Conservation (phyloP, 2,113 vertebrate genomes). For the Dissostichus mawsoni region DNA sequence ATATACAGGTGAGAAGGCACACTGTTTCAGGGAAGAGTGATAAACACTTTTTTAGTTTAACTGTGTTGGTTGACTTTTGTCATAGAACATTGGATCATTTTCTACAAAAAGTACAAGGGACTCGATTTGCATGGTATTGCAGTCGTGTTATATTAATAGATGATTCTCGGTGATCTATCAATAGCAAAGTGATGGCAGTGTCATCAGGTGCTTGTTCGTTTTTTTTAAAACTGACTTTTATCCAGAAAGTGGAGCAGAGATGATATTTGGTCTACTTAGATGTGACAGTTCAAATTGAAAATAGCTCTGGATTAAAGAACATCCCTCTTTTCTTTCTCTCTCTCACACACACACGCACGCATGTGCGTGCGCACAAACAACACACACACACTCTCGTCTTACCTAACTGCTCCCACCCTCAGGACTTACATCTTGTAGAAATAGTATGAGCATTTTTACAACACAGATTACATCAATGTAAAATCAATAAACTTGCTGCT, state of each 20-base stretch:
- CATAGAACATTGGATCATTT: not conserved
- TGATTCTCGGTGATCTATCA: conserved; percentile 45
- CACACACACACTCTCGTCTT: not conserved
- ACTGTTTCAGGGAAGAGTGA: not conserved
- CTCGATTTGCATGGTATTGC: not conserved
- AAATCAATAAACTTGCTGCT: conserved; percentile 19
- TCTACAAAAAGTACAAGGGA: not conserved
- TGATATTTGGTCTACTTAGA: conserved; percentile 29
- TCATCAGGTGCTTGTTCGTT: conserved; percentile 12
- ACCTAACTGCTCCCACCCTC: not conserved
- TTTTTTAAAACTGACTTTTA: conserved; percentile 55
- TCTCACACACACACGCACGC: conserved; percentile 1
- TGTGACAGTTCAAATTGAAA: conserved; percentile 28
- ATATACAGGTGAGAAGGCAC: not conserved
- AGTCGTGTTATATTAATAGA: conserved; percentile 36
- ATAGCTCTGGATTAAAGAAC: conserved; percentile 37
- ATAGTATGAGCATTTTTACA: not conserved
- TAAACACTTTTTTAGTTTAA: not conserved
- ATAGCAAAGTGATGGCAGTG: conserved; percentile 21
- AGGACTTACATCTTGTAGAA: not conserved
- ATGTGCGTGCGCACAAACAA: too few species aligned
- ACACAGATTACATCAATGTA: not conserved
- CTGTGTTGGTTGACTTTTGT: not conserved
- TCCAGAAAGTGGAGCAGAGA: conserved; percentile 35
- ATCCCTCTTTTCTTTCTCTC: not conserved